A percentile compares a stretch with the other conserved stretches of the same genome.
phyloP scores from a whole-genome alignment of 1,140 invertebrate species.

The Eriocheir sinensis region DNA sequence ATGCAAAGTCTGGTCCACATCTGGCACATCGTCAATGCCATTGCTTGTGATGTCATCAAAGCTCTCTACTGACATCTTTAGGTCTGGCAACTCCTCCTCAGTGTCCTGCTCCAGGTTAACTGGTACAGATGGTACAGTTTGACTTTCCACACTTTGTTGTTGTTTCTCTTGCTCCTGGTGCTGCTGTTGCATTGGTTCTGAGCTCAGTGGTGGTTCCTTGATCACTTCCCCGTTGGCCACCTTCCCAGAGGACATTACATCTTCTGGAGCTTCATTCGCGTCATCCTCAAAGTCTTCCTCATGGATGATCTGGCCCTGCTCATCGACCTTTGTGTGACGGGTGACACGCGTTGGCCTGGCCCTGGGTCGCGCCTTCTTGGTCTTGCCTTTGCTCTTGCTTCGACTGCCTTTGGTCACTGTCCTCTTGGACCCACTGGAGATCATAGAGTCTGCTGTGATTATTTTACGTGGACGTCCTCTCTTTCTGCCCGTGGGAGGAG shows the following conservation, averaged over 20 bases:
- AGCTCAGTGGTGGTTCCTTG: constrained; percentile 42
- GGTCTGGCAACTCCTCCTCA: constrained; percentile 56
- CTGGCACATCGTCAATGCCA: constrained; percentile 52
- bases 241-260: background rate
- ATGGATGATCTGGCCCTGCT: constrained; percentile 58
- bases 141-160: background rate
- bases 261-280: background rate
- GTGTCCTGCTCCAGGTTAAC: constrained; percentile 27
- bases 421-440: constrained; percentile 66
- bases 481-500: constrained; percentile 75
- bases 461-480: constrained; percentile 73
- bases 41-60: constrained; percentile 63
- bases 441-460: constrained; percentile 62
- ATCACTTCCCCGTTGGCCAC: constrained; percentile 12
- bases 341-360: constrained; percentile 59
- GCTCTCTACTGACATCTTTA: constrained; percentile 50
- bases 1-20: constrained; percentile 58
- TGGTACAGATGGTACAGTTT: too few relatives aligned
- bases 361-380: constrained; percentile 50
- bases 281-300: constrained; percentile 53
- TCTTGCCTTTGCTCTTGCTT: constrained; percentile 38
- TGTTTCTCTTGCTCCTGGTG: constrained; percentile 1
- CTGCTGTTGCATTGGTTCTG: constrained; percentile 42
- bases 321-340: constrained; percentile 69
- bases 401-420: constrained; percentile 16